Base-by-base conservation (phyloP, 2,888 invertebrate genomes). In the Lymantria monacha region DNA sequence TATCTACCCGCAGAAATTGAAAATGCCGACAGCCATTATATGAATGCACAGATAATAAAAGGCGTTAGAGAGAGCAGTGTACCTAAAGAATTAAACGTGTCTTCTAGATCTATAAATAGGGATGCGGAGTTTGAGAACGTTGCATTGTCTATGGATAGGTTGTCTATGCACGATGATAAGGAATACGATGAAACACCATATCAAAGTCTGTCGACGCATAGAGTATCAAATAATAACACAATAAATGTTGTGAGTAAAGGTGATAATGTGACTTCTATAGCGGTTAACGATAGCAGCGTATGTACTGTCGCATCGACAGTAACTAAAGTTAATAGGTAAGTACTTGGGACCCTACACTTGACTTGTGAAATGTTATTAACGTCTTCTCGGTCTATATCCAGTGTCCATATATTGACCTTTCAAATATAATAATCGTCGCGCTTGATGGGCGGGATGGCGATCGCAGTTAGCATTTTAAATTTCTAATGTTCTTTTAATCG, bases 11-110 rank as follows among this genome's bases (percentile, higher is more conserved):
- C 72, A 1, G 77, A 78, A 57, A 58, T 73, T 7, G 81, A 83
- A 30, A 63, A 53, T 40, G 64, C 75, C 0, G 87, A 88, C 61
- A 74, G 79, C 5, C 87, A 90, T 51, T 92, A 91, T 66, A 83
- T 90, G 0, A 92, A 92, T 73, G 90, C 91, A 1, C 90, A 91
- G 51, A 79, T 89, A 7, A 85, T 91, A 7, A 85, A 90, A 65
- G 84, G 87, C 0, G 90, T 85, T 0, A 60, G 88, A 9, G 87
- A 87, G 30, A 76, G 85, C 2, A 87, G 87, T 64, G 74, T 84
- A 0, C 86, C 87, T 0, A 83, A 81, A 65, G 88, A 89, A 9
- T 48, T 82, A 5, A 79, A 76, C 37, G 56, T 71, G 0, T 81
- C 83, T 0, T 78, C 58, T 33, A 57, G 74, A 49, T 81, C 84